Evolutionary conservation across 2,888 invertebrate genomes (phyloP), one percentile per base, ranked within the genome.

Genomic region (Hedya salicella): DNA sequence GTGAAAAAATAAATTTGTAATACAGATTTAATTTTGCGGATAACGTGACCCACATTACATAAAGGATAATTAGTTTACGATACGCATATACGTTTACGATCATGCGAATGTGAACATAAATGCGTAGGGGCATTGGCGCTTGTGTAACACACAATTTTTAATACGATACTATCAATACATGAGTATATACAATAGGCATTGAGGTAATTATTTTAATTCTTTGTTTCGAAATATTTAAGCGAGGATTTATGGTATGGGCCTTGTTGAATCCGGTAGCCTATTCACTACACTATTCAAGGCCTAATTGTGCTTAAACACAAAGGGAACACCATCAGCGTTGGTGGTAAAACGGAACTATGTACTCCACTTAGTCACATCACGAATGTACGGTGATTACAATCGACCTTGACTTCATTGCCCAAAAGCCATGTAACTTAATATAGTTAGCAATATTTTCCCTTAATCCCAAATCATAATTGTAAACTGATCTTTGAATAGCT

Each of bases 131-230:
- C 66, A 61, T 61, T 66, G 62, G 39, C 14, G 32, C 40, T 66
- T 66, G 66, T 42, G 66, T 54, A 66, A 66, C 30, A 54, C 66
- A 66, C 60, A 61, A 66, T 66, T 66, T 61, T 59, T 69, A 19
- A 42, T 56, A 53, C 50, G 65, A 65, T 70, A 62, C 68, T 63
- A 21, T 69, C 75, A 72, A 75, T 70, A 69, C 71, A 71, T 63
- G n/a, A n/a, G n/a, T n/a, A n/a, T n/a, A 32, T 46, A 78, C 80
- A 81, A 81, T 77, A 48, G 71, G 75, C 70, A 32, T 70, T 75
- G 73, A 61, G 67, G 73, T 70, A 71, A 78, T 82, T 81, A 78
- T 71, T 76, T 69, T 68, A 70, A 74, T 70, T 74, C 62, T 68
- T 77, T 65, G 66, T 66, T 80, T 74, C 73, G 77, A 78, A 80